Evolutionary conservation across 2,113 vertebrate species (phyloP).

Genomic region (Melanocharis versteri): DNA sequence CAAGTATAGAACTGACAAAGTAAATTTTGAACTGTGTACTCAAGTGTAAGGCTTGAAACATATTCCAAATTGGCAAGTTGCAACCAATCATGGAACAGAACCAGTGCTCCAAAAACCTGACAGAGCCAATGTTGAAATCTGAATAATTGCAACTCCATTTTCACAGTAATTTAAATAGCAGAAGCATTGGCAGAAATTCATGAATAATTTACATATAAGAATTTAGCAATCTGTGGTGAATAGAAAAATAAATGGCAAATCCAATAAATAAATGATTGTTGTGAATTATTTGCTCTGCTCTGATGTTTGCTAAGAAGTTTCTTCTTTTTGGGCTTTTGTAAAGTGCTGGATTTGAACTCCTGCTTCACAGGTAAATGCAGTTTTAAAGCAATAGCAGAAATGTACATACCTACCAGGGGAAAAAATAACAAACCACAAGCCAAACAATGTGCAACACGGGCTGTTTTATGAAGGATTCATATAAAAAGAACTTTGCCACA

Average conservation of each 20-base stretch:
- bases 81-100: conserved; percentile 43
- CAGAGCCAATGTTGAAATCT: conserved; percentile 49
- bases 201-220: conserved; percentile 62
- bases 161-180: conserved; percentile 50
- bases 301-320: conserved; percentile 40
- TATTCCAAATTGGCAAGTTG: conserved; percentile 51
- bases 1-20: conserved; percentile 43
- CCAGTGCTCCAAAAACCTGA: conserved; percentile 28
- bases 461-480: background rate
- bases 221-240: conserved; percentile 52
- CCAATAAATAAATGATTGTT: conserved; percentile 60
- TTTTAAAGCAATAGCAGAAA: background rate
- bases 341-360: background rate
- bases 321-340: background rate
- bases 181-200: conserved; percentile 57
- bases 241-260: conserved; percentile 59
- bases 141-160: conserved; percentile 57
- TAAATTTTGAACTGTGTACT: conserved; percentile 58
- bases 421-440: background rate
- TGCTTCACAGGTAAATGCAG: background rate
- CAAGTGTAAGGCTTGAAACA: conserved; percentile 40
- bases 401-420: background rate
- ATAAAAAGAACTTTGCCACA: background rate
- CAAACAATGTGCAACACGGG: background rate
- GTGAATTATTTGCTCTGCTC: conserved; percentile 47